Conservation (phyloP, 2,797 vertebrate species). For the Sitta carolinensis region DNA sequence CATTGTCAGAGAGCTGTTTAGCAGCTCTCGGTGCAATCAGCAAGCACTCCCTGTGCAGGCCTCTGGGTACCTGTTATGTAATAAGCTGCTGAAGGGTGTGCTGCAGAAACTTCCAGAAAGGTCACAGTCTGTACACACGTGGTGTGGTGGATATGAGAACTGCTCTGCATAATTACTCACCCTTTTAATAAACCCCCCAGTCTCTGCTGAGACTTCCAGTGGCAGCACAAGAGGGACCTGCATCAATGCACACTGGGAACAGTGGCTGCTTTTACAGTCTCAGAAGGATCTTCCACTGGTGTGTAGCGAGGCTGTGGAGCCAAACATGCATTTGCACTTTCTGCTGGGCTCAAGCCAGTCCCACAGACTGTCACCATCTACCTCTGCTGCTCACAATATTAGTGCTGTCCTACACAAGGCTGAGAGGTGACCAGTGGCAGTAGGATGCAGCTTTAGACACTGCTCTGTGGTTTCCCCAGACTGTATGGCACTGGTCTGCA, state of each 20-base stretch:
- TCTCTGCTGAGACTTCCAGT: constrained; percentile 19
- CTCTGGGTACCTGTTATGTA: constrained; percentile 2
- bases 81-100: background rate
- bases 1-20: constrained; percentile 32
- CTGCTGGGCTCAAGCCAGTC: background rate
- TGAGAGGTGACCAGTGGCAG: background rate
- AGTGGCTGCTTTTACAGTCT: background rate
- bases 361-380: background rate
- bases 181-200: constrained; percentile 41
- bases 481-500: background rate
- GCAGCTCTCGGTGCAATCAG: background rate
- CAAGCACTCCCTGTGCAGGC: background rate
- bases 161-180: constrained; percentile 53
- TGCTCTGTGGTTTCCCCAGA: background rate
- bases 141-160: background rate
- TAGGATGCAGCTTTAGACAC: background rate
- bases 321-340: background rate
- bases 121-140: background rate
- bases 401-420: background rate
- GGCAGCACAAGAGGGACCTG: background rate
- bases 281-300: background rate
- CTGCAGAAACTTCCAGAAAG: constrained; percentile 28
- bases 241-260: background rate
- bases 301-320: background rate
- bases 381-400: constrained; percentile 26